phyloP scores from a whole-genome alignment of 2,797 vertebrate genomes.

The Macroramphosus scolopax region DNA sequence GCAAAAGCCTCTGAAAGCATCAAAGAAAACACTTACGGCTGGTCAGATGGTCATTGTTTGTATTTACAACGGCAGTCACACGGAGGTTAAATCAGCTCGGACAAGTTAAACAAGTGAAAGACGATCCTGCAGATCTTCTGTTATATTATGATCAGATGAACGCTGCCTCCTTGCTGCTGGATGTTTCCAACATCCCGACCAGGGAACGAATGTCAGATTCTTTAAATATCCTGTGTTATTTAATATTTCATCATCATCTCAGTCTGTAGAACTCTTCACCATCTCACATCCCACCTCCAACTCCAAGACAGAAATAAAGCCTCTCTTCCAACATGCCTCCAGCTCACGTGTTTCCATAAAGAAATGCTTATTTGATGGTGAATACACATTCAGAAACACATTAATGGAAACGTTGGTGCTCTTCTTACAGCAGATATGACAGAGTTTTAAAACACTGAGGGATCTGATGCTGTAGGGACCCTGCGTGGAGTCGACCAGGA shows the following conservation, averaged over 20 bases:
- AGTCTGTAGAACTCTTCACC: slow-evolving; percentile 38
- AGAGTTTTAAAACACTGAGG: too few species aligned
- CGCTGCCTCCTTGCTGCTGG: slow-evolving; percentile 11
- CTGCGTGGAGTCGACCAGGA: slow-evolving; percentile 25
- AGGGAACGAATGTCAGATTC: slow-evolving; percentile 61
- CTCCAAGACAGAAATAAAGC: too few species aligned
- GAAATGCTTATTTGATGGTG: too few species aligned
- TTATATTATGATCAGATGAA: too few species aligned
- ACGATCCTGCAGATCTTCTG: not conserved
- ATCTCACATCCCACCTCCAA: slow-evolving; percentile 37
- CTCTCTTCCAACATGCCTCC: too few species aligned
- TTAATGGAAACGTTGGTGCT: too few species aligned
- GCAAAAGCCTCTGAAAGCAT: slow-evolving; percentile 4
- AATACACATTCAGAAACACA: not conserved
- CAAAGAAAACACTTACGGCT: not conserved
- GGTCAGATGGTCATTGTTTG: not conserved
- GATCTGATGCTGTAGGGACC: slow-evolving; percentile 37
- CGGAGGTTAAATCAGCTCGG: not conserved
- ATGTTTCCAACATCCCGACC: slow-evolving; percentile 34
- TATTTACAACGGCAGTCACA: not conserved
- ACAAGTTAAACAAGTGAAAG: not conserved
- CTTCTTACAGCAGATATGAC: too few species aligned
- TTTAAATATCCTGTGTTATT: slow-evolving; percentile 68
- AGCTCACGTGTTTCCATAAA: too few species aligned
- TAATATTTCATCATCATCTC: slow-evolving; percentile 75